Base-by-base conservation (phyloP, 1,140 invertebrate genomes). In the Pomacea maculata region DNA sequence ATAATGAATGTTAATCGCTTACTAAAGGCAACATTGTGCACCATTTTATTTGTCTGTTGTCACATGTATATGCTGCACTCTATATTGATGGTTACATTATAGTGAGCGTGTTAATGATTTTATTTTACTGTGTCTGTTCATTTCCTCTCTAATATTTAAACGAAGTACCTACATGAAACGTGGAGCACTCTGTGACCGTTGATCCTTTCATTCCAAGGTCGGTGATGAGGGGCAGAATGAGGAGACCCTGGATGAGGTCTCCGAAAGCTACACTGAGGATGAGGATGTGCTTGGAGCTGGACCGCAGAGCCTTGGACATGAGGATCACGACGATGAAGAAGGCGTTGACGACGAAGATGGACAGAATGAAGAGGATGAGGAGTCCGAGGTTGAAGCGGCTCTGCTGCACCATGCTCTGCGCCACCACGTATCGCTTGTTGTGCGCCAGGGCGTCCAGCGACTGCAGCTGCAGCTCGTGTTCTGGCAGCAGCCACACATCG, bases 331-430 rank as follows among this genome's bases (percentile, higher is more conserved):
- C 73, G 55, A 83, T 57, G 76, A 83, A 64, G 73, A 81, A 81
- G 34, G 29, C 65, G 76, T 83, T 83, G 79, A 81, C 72, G 65
- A 81, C 12, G 34, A 83, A 12, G 57, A 83, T 81, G 54, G 57
- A n/a, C 29, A 83, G 70, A 61, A 83, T 83, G 75, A 83, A 83
- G 82, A 79, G 73, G 57, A 83, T 70, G 61, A 64, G 80, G 19
- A 83, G 79, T 21, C 76, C 79, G 21, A 74, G 12, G 77, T 78
- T 78, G 29, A 83, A 55, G 10, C 80, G 76, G 25, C 79, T 79
- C 57, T 79, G 75, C 34, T 79, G 79, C 45, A 83, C 75, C 68
- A 83, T 76, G 63, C 70, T 80, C 57, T 83, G 54, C 0, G 82
- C 67, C 52, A 78, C 79, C 63, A 78, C 75, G 55, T 76, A 83